Conservation (phyloP, 1,140 invertebrate species). For the Atta texana region DNA sequence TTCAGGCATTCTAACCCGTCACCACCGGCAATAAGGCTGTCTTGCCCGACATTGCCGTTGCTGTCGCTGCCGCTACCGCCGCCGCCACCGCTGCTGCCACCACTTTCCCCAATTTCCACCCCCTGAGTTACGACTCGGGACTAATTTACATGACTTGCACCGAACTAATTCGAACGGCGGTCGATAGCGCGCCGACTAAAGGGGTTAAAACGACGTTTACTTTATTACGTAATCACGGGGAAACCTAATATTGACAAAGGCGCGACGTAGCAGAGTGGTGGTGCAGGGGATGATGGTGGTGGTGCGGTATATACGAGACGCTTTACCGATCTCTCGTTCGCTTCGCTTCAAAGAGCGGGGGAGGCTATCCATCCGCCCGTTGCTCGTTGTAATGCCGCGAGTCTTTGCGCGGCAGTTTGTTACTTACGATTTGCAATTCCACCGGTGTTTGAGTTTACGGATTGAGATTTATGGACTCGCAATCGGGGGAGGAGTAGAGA, state of each 20-base stretch:
- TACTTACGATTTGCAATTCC: conserved; percentile 65
- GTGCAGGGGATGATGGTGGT: not conserved
- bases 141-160: conserved; percentile 76
- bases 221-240: conserved; percentile 74
- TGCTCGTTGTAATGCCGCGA: conserved; percentile 48
- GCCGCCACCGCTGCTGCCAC: not conserved
- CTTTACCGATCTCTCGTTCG: conserved; percentile 19
- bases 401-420: conserved; percentile 58
- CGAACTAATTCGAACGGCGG: conserved; percentile 71
- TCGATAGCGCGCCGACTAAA: conserved; percentile 69
- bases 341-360: conserved; percentile 43
- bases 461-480: conserved; percentile 63
- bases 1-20: conserved; percentile 72
- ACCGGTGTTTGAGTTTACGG: conserved; percentile 60
- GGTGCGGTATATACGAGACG: not conserved
- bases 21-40: conserved; percentile 41
- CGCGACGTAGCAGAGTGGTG: not conserved
- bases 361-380: not conserved
- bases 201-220: conserved; percentile 74
- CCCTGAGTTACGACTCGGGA: conserved; percentile 65
- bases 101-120: conserved; percentile 56
- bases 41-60: conserved; percentile 41
- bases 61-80: not conserved
- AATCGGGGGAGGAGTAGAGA: not conserved
- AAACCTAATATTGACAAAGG: conserved; percentile 72